These are phyloP conservation scores for Schizotus pectinicornis DNA, from an alignment of 2,888 invertebrate species.

Conservation along the genomic window DNA sequence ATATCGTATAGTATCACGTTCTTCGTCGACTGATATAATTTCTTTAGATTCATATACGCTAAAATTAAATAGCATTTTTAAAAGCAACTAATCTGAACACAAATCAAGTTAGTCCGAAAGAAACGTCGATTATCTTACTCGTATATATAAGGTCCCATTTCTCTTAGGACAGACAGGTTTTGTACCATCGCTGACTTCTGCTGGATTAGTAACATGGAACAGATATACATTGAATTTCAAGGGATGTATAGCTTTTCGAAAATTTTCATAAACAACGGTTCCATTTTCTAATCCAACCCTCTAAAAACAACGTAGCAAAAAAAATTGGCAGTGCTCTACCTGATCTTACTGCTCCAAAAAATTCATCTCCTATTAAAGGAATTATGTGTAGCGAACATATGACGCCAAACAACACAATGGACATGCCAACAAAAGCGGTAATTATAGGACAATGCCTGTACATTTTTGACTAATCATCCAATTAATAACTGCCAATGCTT, in stretches of 20 bases:
- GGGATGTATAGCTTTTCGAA: background rate
- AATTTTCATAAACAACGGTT: background rate
- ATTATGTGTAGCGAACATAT: background rate
- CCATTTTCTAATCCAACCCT: background rate
- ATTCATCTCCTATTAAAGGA: background rate
- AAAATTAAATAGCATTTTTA: background rate
- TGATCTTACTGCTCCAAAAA: background rate
- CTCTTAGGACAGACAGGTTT: conserved; percentile 63
- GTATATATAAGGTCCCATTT: conserved; percentile 63
- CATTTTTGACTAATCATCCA: background rate
- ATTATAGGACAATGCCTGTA: background rate
- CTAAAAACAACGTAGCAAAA: background rate
- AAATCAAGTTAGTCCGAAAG: no score
- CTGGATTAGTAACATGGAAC: conserved; percentile 1
- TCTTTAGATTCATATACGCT: background rate
- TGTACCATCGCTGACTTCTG: conserved; percentile 61
- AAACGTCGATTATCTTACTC: background rate
- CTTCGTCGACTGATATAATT: background rate
- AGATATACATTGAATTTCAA: background rate
- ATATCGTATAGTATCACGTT: background rate
- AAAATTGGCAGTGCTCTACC: background rate
- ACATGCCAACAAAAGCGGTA: background rate
- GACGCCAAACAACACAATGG: background rate
- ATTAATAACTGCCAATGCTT: no score
- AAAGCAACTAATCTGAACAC: background rate